Conservation (phyloP, 2,113 vertebrate species). For the Cochlearius cochlearius region DNA sequence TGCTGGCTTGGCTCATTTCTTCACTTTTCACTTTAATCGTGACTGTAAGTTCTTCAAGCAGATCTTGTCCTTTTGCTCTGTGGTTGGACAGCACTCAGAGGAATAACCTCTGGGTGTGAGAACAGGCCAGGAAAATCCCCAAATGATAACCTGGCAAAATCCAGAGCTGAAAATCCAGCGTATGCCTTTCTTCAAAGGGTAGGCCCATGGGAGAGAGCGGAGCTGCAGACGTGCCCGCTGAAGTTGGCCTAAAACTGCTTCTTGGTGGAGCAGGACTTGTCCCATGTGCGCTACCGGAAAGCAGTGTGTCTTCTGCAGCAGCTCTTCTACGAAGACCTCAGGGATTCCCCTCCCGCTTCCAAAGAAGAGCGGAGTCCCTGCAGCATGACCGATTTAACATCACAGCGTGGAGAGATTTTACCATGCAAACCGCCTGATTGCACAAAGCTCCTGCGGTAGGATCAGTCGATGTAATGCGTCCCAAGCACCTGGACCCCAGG, state of each 20-base stretch:
- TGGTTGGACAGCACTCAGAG: not conserved
- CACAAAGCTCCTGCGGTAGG: not conserved
- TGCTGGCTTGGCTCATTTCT: not conserved
- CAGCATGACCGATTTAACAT: not conserved
- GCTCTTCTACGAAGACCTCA: not conserved
- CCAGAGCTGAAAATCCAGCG: not conserved
- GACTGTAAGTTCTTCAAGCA: not conserved
- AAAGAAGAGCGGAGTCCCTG: not conserved
- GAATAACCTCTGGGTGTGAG: not conserved
- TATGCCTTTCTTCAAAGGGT: not conserved
- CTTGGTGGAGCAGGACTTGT: rapidly evolving
- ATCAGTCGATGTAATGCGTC: rapidly evolving
- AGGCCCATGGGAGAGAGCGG: not conserved
- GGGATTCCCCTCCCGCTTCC: not conserved
- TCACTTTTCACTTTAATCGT: not conserved
- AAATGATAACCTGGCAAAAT: not conserved
- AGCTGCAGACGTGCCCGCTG: not conserved
- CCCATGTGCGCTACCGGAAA: not conserved
- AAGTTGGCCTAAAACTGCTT: not conserved
- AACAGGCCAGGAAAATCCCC: not conserved
- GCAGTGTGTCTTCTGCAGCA: rapidly evolving
- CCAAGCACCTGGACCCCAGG: not conserved
- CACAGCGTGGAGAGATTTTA: not conserved
- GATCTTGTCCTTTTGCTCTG: not conserved
- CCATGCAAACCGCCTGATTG: rapidly evolving